These are phyloP conservation scores for Apostichopus leukothele DNA, from an alignment of 53 echinoderm and acorn worm genomes.

Conservation along the genomic window DNA sequence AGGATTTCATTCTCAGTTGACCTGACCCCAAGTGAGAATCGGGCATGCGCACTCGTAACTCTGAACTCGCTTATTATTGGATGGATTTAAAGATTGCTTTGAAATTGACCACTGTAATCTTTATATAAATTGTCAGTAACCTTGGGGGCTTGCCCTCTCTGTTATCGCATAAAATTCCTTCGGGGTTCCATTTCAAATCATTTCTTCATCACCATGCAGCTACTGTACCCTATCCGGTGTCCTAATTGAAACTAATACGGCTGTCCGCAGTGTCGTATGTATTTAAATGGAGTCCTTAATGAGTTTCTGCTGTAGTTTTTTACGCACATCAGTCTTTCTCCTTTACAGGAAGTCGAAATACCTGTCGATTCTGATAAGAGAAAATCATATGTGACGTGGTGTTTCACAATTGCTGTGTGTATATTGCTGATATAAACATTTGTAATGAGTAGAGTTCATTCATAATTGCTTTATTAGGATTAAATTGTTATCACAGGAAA, in stretches of 20 bases:
- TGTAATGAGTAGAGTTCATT: background rate
- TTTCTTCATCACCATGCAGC: background rate
- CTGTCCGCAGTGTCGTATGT: background rate
- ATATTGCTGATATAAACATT: background rate
- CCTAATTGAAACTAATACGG: constrained; percentile 34
- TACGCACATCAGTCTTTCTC: background rate
- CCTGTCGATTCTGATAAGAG: background rate
- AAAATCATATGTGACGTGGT: background rate
- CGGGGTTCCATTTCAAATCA: background rate
- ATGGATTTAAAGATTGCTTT: too few relatives aligned
- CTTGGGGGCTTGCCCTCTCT: too few relatives aligned
- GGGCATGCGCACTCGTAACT: too few relatives aligned
- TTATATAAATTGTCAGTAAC: too few relatives aligned
- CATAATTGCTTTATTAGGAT: constrained; percentile 23
- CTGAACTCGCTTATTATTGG: too few relatives aligned
- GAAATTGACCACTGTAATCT: too few relatives aligned
- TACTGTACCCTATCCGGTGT: background rate
- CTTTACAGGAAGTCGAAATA: background rate
- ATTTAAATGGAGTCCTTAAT: constrained; percentile 24
- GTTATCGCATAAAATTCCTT: background rate
- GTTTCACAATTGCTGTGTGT: background rate
- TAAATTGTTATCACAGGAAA: constrained; percentile 13
- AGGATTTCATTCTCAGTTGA: too few relatives aligned
- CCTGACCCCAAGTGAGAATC: too few relatives aligned
- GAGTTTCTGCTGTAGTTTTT: background rate